Evolutionary conservation across 2,113 vertebrate species (phyloP).

Genomic region (Myotis yumanensis): DNA sequence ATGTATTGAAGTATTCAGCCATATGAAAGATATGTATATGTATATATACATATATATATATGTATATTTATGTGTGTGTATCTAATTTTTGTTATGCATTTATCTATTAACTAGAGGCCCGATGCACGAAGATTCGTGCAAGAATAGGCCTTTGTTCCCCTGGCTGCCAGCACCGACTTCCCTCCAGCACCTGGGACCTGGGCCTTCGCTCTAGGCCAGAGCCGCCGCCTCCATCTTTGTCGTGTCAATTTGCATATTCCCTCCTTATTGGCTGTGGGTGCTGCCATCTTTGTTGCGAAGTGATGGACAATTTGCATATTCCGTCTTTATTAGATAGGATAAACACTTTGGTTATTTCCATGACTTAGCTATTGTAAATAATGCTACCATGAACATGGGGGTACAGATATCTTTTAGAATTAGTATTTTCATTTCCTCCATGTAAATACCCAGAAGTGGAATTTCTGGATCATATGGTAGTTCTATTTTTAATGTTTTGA

Average conservation of each 20-base stretch:
- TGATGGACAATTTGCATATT: no score
- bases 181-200: no score
- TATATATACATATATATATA: background rate
- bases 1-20: no score
- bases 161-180: no score
- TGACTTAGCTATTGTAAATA: background rate
- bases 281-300: no score
- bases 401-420: background rate
- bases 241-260: no score
- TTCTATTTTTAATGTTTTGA: background rate
- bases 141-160: no score
- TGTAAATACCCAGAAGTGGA: background rate
- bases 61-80: background rate
- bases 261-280: no score
- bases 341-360: background rate
- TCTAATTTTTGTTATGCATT: background rate
- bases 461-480: background rate
- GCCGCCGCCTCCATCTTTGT: no score
- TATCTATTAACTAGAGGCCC: background rate
- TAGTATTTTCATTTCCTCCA: background rate
- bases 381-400: background rate
- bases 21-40: no score
- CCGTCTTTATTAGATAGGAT: background rate
- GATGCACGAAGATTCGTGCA: no score
- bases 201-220: no score